Evolutionary conservation across 2,113 vertebrate genomes (phyloP).

Genomic region (Eolophus roseicapilla): DNA sequence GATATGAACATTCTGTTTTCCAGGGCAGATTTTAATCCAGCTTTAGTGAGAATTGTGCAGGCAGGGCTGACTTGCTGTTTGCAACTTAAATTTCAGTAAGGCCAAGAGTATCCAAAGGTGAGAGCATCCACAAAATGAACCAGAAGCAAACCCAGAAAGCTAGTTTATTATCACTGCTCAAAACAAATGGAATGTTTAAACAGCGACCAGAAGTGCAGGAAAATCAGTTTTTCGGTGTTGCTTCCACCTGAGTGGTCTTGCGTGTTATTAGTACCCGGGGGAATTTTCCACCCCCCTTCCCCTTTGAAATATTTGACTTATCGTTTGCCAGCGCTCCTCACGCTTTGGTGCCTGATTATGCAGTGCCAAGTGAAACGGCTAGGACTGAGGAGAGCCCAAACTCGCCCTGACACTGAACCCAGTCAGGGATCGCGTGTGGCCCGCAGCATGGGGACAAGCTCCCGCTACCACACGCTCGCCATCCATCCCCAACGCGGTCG

Average conservation of each 20-base stretch:
- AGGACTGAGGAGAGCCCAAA: too few species aligned
- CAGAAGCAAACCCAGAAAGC: background rate
- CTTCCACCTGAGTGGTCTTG: background rate
- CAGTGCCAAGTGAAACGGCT: background rate
- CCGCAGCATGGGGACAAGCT: fast-evolving
- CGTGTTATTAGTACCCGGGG: background rate
- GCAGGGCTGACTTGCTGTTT: background rate
- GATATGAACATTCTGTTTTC: background rate
- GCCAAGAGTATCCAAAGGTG: background rate
- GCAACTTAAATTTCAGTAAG: background rate
- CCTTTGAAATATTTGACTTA: fast-evolving
- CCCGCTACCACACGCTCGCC: fast-evolving
- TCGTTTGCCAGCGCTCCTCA: background rate
- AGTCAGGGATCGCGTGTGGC: fast-evolving
- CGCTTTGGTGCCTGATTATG: fast-evolving
- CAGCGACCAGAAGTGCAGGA: background rate
- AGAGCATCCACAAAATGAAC: background rate
- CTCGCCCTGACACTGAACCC: background rate
- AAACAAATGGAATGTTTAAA: background rate
- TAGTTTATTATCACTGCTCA: background rate
- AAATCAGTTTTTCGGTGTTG: background rate
- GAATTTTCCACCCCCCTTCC: background rate
- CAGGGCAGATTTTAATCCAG: background rate
- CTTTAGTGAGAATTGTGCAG: background rate
- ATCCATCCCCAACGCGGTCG: fast-evolving